Percentiles rank a stretch among this genome's conserved stretches.
These are phyloP conservation scores for Gymnobelideus leadbeateri DNA, from an alignment of 2,113 vertebrate genomes.

Conservation along the genomic window DNA sequence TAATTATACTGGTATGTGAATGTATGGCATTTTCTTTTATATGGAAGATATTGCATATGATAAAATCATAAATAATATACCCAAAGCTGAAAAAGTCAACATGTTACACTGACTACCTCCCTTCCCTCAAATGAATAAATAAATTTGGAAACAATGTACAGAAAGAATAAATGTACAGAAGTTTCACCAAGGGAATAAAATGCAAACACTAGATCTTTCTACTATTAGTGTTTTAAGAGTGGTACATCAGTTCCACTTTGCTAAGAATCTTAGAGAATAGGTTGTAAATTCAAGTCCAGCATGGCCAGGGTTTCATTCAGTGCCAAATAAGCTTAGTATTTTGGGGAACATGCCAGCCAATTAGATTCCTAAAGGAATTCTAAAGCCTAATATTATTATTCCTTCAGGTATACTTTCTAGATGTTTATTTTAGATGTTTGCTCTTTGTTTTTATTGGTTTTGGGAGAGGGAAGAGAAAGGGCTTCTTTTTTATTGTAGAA, in stretches of 20 bases:
- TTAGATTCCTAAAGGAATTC: slow-evolving; percentile 25
- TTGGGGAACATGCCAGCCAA: slow-evolving; percentile 17
- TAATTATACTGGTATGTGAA: neutral
- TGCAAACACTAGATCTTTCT: slow-evolving; percentile 28
- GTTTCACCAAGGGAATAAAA: neutral
- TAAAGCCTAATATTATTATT: slow-evolving; percentile 19
- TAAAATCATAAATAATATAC: neutral
- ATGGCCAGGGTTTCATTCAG: slow-evolving; percentile 10
- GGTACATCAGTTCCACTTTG: neutral
- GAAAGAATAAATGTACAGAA: slow-evolving; percentile 35
- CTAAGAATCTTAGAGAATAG: slow-evolving; percentile 40
- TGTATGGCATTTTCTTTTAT: neutral
- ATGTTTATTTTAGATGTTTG: slow-evolving; percentile 52
- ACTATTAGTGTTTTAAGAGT: slow-evolving; percentile 37
- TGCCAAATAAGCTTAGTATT: neutral
- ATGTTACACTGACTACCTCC: neutral
- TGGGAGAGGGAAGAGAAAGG: slow-evolving; percentile 30
- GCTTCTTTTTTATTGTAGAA: slow-evolving; percentile 26
- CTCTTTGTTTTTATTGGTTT: slow-evolving; percentile 47
- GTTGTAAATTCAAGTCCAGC: neutral
- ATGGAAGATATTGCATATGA: neutral
- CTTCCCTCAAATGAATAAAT: slow-evolving; percentile 8
- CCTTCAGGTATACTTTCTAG: slow-evolving; percentile 34
- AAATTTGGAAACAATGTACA: slow-evolving; percentile 46
- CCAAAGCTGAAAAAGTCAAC: neutral